A percentile compares a stretch with the other conserved stretches of the same genome.
Evolutionary conservation across 2,797 vertebrate genomes (phyloP).

Genomic region (Urophycis tenuis): DNA sequence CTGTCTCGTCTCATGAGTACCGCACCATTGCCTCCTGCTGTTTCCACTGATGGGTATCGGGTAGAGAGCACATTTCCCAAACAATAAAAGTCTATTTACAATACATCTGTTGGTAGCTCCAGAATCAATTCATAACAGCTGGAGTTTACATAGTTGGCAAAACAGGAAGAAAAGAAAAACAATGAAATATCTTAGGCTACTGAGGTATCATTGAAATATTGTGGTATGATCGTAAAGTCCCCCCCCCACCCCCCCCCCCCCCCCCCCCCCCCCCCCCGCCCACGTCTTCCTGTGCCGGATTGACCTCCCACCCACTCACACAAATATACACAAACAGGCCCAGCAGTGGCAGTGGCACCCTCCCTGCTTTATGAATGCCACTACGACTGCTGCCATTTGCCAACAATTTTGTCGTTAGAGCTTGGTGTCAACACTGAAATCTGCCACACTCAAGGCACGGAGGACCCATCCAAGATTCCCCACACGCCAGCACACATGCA

Average conservation of each 20-base stretch:
- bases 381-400: not conserved
- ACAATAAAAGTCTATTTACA: not conserved
- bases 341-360: not conserved
- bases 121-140: not conserved
- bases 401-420: not conserved
- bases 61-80: not conserved
- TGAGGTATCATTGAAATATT: not conserved
- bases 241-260: no score
- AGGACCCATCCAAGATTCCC: not conserved
- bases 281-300: not conserved
- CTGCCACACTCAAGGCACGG: not conserved
- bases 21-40: not conserved
- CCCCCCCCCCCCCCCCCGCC: no score
- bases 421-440: constrained; percentile 1
- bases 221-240: not conserved
- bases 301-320: not conserved
- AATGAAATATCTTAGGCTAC: not conserved
- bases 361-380: not conserved
- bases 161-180: not conserved
- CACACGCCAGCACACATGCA: not conserved
- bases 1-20: not conserved
- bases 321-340: not conserved
- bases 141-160: not conserved
- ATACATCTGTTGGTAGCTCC: not conserved
- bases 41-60: not conserved